Conservation (phyloP, 2,113 vertebrate genomes). For the Vulpes ferrilata region DNA sequence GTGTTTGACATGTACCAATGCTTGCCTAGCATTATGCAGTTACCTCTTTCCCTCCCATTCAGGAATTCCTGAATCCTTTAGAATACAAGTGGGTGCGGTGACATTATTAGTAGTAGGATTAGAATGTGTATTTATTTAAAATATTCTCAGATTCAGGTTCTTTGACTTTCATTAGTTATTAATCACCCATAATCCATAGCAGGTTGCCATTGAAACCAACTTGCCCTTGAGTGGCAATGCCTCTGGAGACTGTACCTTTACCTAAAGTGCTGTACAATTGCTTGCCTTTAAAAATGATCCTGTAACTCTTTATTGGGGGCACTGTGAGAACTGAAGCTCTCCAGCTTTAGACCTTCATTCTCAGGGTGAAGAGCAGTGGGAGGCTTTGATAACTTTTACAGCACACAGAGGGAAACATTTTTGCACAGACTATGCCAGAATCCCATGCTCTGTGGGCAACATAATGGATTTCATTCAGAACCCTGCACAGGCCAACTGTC, state of each 20-base stretch:
- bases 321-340: slow-evolving; percentile 44
- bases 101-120: background rate
- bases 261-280: background rate
- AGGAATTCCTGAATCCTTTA: background rate
- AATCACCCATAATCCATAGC: background rate
- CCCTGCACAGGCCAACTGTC: slow-evolving; percentile 75
- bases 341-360: background rate
- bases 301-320: background rate
- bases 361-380: slow-evolving; percentile 29
- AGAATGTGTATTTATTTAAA: slow-evolving; percentile 4
- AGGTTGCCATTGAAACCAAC: background rate
- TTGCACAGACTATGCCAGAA: slow-evolving; percentile 63
- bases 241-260: background rate
- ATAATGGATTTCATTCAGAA: slow-evolving; percentile 74
- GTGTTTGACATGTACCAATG: rapidly evolving
- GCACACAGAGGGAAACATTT: slow-evolving; percentile 67
- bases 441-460: slow-evolving; percentile 72
- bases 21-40: background rate
- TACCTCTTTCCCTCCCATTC: background rate
- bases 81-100: background rate
- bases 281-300: slow-evolving; percentile 22
- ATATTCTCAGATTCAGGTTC: background rate
- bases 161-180: background rate
- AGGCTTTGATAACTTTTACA: slow-evolving; percentile 65
- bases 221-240: too few species aligned